phyloP scores from a whole-genome alignment of 2,797 vertebrate species.

The Hyperoplus lanceolatus region DNA sequence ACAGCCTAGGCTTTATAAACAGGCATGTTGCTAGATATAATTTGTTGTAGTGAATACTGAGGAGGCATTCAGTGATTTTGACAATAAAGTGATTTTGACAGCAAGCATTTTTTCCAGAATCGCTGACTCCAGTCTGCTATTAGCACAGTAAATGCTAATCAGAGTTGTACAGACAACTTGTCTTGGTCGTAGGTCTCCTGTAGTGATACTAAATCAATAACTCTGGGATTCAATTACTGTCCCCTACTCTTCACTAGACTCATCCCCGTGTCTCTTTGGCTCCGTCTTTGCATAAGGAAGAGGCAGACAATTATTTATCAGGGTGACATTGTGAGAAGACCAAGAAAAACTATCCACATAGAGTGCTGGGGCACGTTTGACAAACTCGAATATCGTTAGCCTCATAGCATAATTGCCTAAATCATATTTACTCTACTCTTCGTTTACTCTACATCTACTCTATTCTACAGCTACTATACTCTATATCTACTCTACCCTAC shows the following conservation, averaged over 20 bases:
- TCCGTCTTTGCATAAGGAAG: constrained; percentile 57
- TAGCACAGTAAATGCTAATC: constrained; percentile 73
- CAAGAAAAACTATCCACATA: constrained; percentile 5
- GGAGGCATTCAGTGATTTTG: no score
- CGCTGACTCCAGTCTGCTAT: constrained; percentile 38
- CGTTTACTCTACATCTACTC: no score
- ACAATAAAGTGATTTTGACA: no score
- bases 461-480: no score
- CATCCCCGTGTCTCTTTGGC: constrained; percentile 31
- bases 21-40: no score
- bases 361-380: constrained; percentile 50
- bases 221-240: constrained; percentile 73
- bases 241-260: constrained; percentile 60
- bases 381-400: constrained; percentile 36
- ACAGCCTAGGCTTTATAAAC: no score
- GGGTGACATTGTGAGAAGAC: constrained; percentile 59
- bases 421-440: no score
- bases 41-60: no score
- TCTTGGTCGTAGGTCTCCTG: constrained; percentile 63
- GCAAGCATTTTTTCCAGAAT: no score
- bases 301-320: constrained; percentile 69
- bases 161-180: constrained; percentile 63
- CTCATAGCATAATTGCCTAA: no score
- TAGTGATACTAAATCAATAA: constrained; percentile 79
- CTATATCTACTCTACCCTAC: no score